Conservation (phyloP, 2,888 invertebrate genomes). For the Yponomeuta malinellus region DNA sequence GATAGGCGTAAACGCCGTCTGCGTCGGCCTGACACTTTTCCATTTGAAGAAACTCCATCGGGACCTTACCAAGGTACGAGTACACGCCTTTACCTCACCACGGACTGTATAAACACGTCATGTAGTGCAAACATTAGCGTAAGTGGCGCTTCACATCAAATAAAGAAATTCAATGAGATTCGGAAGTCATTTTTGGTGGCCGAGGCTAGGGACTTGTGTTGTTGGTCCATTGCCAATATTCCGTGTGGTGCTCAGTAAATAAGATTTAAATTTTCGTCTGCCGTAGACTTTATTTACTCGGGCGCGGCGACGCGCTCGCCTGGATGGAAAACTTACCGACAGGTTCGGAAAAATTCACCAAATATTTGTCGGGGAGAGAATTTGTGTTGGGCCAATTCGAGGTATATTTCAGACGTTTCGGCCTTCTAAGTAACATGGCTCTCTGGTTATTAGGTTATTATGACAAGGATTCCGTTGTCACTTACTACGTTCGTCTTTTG, state of each 20-base stretch:
- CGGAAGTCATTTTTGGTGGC: neutral
- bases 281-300: slow-evolving; percentile 19
- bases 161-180: neutral
- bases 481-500: too few relatives aligned
- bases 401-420: neutral
- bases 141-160: slow-evolving; percentile 9
- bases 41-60: slow-evolving; percentile 89
- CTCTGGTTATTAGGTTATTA: neutral
- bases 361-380: neutral
- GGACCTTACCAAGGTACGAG: slow-evolving; percentile 82
- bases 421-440: neutral
- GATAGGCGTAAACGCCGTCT: slow-evolving; percentile 92
- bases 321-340: neutral
- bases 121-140: slow-evolving; percentile 10
- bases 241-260: slow-evolving; percentile 50
- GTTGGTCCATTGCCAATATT: slow-evolving; percentile 54
- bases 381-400: neutral
- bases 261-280: slow-evolving; percentile 69
- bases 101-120: neutral
- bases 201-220: slow-evolving; percentile 2
- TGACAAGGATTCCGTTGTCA: neutral
- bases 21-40: slow-evolving; percentile 87
- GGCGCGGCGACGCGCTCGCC: neutral
- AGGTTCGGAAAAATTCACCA: neutral
- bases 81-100: slow-evolving; percentile 21